These are phyloP conservation scores for Sussaba pulchella DNA, from an alignment of 2,888 invertebrate genomes.

Conservation along the genomic window DNA sequence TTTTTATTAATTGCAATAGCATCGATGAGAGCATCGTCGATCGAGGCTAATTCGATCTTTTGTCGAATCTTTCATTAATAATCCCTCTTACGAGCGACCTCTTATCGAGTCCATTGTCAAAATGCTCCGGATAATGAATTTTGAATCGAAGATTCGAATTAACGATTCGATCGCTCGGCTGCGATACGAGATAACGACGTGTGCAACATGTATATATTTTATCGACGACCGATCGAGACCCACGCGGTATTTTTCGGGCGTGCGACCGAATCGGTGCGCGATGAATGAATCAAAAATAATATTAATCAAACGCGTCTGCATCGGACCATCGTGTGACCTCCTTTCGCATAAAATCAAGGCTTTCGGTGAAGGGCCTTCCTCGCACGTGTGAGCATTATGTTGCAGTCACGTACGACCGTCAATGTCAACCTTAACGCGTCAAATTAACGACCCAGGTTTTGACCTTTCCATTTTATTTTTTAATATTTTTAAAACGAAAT, in stretches of 20 bases:
- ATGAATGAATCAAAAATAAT: constrained; percentile 22
- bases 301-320: background rate
- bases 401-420: background rate
- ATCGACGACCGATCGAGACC: constrained; percentile 32
- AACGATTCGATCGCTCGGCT: background rate
- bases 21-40: no score
- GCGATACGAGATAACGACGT: background rate
- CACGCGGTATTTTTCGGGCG: constrained; percentile 14
- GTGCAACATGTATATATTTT: constrained; percentile 32
- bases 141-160: no score
- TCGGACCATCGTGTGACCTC: constrained; percentile 7
- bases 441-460: background rate
- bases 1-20: constrained; percentile 4
- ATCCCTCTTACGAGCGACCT: background rate
- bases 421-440: background rate
- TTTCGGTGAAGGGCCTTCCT: constrained; percentile 14
- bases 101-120: background rate
- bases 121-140: background rate
- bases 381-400: constrained; percentile 11
- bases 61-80: no score
- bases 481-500: background rate
- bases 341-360: constrained; percentile 13
- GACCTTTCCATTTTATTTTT: background rate
- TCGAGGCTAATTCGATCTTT: no score
- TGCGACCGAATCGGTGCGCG: background rate